These are phyloP conservation scores for Paramormyrops kingsleyae DNA, from an alignment of 2,113 vertebrate genomes.

Conservation along the genomic window DNA sequence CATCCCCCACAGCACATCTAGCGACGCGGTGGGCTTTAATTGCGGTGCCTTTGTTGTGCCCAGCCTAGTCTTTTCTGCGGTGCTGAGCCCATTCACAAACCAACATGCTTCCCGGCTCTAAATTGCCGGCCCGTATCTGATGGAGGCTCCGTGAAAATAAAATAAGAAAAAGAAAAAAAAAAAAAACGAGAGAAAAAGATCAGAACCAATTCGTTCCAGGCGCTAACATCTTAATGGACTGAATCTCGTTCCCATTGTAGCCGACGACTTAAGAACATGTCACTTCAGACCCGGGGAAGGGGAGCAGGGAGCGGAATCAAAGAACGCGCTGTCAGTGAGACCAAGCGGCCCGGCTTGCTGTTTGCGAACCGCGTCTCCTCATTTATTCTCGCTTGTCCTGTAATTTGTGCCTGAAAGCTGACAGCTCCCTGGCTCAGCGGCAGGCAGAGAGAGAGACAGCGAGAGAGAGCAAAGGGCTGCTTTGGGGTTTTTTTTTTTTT, in stretches of 20 bases:
- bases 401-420: constrained; percentile 18
- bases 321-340: background rate
- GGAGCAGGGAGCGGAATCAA: background rate
- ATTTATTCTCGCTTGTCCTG: background rate
- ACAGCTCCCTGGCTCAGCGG: background rate
- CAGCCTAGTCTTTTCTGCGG: background rate
- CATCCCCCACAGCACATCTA: background rate
- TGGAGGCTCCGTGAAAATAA: background rate
- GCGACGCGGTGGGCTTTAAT: background rate
- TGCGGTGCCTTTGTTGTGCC: background rate
- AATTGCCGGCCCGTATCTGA: background rate
- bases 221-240: constrained; percentile 1
- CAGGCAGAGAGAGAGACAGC: background rate
- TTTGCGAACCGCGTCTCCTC: background rate
- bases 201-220: constrained; percentile 6
- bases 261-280: background rate
- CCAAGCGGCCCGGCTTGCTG: background rate
- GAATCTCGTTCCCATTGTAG: background rate
- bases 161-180: background rate
- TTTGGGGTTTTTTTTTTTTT: background rate
- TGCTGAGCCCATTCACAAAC: background rate
- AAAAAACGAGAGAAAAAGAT: background rate
- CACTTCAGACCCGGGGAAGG: background rate
- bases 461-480: background rate
- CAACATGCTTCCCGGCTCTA: background rate